Conservation (phyloP, 1,140 invertebrate species). For the Branchinecta lynchi region DNA sequence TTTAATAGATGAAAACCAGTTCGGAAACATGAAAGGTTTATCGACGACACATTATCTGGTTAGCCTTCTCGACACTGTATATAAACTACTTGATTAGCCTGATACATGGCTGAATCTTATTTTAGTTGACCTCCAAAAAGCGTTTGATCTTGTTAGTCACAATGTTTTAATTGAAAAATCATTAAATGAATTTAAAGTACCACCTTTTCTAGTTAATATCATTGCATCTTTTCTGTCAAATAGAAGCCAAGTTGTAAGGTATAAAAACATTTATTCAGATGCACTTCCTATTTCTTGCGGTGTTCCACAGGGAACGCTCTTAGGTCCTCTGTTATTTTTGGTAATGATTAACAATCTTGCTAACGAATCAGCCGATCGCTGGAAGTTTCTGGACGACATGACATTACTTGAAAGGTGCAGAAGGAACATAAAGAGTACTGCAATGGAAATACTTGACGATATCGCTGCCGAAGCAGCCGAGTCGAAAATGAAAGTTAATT, state of each 20-base stretch:
- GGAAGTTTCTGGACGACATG: constrained; percentile 2
- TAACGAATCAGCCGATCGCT: constrained; percentile 3
- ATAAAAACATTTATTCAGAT: constrained; percentile 2
- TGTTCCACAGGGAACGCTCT: background rate
- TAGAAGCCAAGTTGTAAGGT: background rate
- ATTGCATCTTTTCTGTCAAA: constrained; percentile 11
- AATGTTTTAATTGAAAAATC: constrained; percentile 3
- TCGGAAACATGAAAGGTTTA: constrained; percentile 11
- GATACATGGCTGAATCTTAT: background rate
- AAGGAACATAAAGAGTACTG: background rate
- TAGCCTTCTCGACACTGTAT: constrained; percentile 1
- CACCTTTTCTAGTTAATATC: background rate
- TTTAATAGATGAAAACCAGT: background rate
- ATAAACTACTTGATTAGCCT: background rate
- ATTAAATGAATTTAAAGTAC: background rate
- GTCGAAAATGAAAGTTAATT: too few species aligned
- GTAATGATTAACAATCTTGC: constrained; percentile 12
- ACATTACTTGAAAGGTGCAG: background rate
- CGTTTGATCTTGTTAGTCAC: constrained; percentile 7
- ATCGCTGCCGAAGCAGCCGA: background rate
- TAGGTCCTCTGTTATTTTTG: constrained; percentile 7
- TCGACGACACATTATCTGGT: constrained; percentile 9
- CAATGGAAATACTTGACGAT: background rate
- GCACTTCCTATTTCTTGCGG: constrained; percentile 3
- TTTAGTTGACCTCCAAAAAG: background rate